Evolutionary conservation across 2,888 invertebrate genomes (phyloP), one percentile per base, ranked within the genome.

Genomic region (Cosmorhoe ocellata): DNA sequence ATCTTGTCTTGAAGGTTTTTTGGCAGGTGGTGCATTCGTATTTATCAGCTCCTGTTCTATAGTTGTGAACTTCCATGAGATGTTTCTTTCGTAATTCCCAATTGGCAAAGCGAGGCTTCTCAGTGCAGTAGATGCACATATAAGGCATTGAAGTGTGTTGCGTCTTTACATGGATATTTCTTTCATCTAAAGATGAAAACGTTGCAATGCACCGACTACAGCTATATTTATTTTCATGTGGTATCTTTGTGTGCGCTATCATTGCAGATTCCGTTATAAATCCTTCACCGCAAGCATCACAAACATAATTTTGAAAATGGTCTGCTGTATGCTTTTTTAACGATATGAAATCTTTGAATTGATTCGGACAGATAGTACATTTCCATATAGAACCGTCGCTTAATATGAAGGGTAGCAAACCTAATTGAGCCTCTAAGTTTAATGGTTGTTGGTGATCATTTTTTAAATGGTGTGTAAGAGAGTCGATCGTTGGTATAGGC

Each of bases 291-390:
- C 90, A 90, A 0, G 86, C 82, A 55, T 89, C 88, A 51, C 90
- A 90, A 6, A 90, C 90, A 49, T 87, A 89, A 50, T 90, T 90
- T 55, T 88, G 85, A 39, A 85, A 90, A 61, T 90, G 90, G 54
- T 81, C 81, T 0, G 81, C 71, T 0, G 89, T 90, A 49, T 90
- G 90, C 33, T 84, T 88, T 51, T 83, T 84, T n/a, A 90, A 56
- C 0, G 82, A 83, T 0, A 80, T 69, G 39, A 89, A 89, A 58
- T 88, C 86, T 71, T 85, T 84, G 37, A 90, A 90, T 53, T 81
- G 80, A 43, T 87, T 84, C 0, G 84, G 76, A 58, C 90, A 90
- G 51, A 89, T 81, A 0, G 86, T 84, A 41, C 89, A 90, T 59
- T 85, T 83, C 88, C 88, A 90, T 22, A 76, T 63, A 0, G 84